These are phyloP conservation scores for Solea solea DNA, from an alignment of 2,113 vertebrate species.

Conservation along the genomic window DNA sequence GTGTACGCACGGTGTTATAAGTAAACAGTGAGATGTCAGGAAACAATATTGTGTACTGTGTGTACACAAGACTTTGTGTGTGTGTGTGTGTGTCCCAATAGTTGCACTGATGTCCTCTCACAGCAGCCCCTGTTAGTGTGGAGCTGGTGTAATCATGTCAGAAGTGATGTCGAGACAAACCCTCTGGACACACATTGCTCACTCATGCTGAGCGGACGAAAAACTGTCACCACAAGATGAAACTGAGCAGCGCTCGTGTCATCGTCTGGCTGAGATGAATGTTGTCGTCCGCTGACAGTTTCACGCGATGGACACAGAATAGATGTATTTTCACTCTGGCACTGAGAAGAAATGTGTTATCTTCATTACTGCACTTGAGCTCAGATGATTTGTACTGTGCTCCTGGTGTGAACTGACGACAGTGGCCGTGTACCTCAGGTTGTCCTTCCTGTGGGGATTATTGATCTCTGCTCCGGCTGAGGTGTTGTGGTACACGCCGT, in stretches of 20 bases:
- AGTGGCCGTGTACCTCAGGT: neutral
- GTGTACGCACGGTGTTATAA: too few species aligned
- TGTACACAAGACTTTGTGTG: too few species aligned
- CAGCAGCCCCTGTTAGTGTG: neutral
- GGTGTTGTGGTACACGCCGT: too few species aligned
- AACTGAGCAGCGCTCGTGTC: constrained; percentile 21
- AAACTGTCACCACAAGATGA: constrained; percentile 24
- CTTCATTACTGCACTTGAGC: neutral
- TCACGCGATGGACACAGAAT: neutral
- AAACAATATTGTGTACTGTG: too few species aligned
- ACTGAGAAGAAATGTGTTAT: constrained; percentile 3
- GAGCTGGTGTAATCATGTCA: neutral
- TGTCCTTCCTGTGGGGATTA: neutral
- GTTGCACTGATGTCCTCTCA: neutral
- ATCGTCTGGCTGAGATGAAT: constrained; percentile 46
- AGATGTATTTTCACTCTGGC: neutral
- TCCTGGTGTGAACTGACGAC: neutral
- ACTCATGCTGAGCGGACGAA: neutral
- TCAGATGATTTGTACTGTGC: constrained; percentile 20
- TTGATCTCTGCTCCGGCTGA: constrained; percentile 4
- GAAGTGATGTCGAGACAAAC: neutral
- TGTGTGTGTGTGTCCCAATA: neutral
- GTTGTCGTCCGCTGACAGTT: neutral
- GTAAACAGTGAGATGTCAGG: too few species aligned
- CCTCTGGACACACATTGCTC: neutral